A percentile compares a stretch with the other conserved stretches of the same genome.
These are phyloP conservation scores for Chloromyia formosa DNA, from an alignment of 2,888 invertebrate genomes.

Conservation along the genomic window DNA sequence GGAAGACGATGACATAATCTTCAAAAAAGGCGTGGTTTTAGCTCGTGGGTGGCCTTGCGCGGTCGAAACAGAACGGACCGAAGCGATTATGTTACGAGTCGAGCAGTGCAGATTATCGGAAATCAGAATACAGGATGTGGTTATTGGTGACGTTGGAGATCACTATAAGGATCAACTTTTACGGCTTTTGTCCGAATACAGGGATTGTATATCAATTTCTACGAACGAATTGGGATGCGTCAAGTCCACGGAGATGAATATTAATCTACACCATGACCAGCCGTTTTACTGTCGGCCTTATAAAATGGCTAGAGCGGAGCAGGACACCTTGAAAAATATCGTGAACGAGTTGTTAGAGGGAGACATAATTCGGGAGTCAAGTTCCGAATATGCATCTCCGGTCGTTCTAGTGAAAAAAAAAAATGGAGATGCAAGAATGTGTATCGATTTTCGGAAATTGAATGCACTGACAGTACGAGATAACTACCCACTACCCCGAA, in stretches of 20 bases:
- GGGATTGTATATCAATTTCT: not conserved
- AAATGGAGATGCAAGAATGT: too few relatives aligned
- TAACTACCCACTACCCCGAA: conserved; percentile 46
- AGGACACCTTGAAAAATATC: not conserved
- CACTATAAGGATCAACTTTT: not conserved
- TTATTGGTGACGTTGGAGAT: not conserved
- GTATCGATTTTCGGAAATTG: conserved; percentile 26
- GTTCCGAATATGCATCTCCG: not conserved
- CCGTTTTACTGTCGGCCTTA: not conserved
- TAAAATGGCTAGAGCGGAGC: not conserved
- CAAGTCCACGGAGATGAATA: not conserved
- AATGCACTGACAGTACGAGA: too few relatives aligned
- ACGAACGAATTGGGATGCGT: too few relatives aligned
- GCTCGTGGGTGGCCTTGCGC: too few relatives aligned
- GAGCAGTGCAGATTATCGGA: not conserved
- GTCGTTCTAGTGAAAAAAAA: too few relatives aligned
- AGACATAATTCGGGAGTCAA: not conserved
- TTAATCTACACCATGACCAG: not conserved
- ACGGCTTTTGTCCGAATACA: not conserved
- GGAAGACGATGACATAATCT: conserved; percentile 8
- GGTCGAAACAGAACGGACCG: too few relatives aligned
- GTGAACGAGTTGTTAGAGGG: too few relatives aligned
- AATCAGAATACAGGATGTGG: not conserved
- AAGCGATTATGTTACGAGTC: too few relatives aligned
- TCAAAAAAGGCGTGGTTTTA: not conserved